Conservation (phyloP, 2,888 invertebrate genomes). For the Nomada fucata region DNA sequence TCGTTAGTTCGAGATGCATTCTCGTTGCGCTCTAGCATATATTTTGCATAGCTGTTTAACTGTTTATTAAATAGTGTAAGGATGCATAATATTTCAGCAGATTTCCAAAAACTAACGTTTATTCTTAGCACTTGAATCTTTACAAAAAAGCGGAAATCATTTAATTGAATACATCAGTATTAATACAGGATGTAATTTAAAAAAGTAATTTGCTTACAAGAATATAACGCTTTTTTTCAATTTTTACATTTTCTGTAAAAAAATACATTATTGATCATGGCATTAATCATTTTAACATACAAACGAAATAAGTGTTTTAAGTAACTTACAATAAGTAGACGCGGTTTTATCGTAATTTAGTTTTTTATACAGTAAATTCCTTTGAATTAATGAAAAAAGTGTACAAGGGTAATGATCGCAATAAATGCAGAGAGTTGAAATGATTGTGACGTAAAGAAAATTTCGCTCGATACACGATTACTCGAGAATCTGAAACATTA, state of each 20-base stretch:
- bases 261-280: conserved; percentile 52
- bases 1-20: too few species aligned
- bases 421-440: conserved; percentile 39
- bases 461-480: conserved; percentile 17
- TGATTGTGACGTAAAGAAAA: conserved; percentile 9
- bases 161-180: conserved; percentile 38
- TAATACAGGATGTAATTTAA: conserved; percentile 40
- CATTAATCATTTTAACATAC: conserved; percentile 51
- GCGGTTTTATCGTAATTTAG: conserved; percentile 40
- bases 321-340: conserved; percentile 54
- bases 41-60: too few species aligned
- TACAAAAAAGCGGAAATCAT: conserved; percentile 54
- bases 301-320: conserved; percentile 48
- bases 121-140: conserved; percentile 41
- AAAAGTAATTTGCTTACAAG: conserved; percentile 52
- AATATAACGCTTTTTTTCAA: conserved; percentile 58
- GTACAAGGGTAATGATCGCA: conserved; percentile 1
- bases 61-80: too few species aligned
- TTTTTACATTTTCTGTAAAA: conserved; percentile 64
- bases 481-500: conserved; percentile 10
- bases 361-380: conserved; percentile 38
- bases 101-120: conserved; percentile 42
- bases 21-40: too few species aligned
- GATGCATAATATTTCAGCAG: conserved; percentile 13
- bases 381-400: conserved; percentile 42